phyloP scores from a whole-genome alignment of 2,797 vertebrate genomes.

The Neosalanx taihuensis region DNA sequence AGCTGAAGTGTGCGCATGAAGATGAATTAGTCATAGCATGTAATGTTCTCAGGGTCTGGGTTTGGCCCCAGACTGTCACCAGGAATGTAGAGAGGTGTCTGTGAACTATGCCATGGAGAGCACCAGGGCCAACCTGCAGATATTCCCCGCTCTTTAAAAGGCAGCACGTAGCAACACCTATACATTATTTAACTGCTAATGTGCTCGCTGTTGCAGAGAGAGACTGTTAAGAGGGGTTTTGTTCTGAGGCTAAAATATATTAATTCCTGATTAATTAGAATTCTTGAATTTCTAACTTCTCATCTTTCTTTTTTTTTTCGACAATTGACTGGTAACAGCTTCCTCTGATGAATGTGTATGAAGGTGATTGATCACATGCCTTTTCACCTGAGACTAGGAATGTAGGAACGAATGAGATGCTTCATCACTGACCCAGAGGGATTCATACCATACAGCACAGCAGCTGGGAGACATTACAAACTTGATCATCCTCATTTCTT shows the following conservation, averaged over 20 bases:
- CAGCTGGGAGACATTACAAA: too few relatives aligned
- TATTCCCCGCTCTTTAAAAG: conserved; percentile 19
- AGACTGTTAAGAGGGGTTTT: not conserved
- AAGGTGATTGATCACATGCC: too few relatives aligned
- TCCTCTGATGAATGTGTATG: too few relatives aligned
- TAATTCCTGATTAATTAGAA: not conserved
- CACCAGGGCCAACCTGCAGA: not conserved
- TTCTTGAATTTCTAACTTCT: not conserved
- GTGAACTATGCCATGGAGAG: not conserved
- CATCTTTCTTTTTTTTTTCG: not conserved
- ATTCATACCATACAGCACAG: too few relatives aligned
- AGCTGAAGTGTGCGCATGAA: not conserved
- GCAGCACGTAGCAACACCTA: conserved; percentile 13
- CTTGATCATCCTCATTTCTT: not conserved
- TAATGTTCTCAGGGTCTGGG: conserved; percentile 9
- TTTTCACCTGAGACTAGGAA: too few relatives aligned
- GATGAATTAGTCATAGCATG: conserved; percentile 29
- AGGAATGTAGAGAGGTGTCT: conserved; percentile 7
- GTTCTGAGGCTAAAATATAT: not conserved
- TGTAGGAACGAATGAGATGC: too few relatives aligned
- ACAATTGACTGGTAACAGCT: not conserved
- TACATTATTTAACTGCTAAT: conserved; percentile 18
- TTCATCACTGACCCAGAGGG: too few relatives aligned
- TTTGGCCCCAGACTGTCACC: conserved; percentile 26
- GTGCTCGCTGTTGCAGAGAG: not conserved